Evolutionary conservation across 2,888 invertebrate species (phyloP), one percentile per base, ranked within the genome.

Genomic region (Euspilapteryx auroguttella): DNA sequence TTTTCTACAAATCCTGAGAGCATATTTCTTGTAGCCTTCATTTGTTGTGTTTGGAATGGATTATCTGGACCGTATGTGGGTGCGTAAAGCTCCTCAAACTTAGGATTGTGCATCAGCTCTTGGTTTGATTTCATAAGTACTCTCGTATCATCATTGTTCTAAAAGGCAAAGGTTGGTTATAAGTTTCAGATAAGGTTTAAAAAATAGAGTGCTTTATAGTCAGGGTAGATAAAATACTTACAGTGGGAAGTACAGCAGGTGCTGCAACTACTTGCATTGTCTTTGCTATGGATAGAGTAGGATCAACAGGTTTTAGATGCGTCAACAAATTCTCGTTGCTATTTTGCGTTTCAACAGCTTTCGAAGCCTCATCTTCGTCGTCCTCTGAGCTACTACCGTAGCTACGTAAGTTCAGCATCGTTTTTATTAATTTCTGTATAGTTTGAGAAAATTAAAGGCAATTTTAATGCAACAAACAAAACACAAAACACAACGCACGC

Each of bases 1-100:
- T 88, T 86, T 52, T 99, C 99, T 0, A 96, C 91, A 65, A 83
- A 95, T 1, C 99, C 99, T 0, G 97, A 87, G 8, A 98, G 69
- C 44, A 89, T 95, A 54, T 99, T 99, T 50, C 93, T 87, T 4
- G 81, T 78, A 0, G 96, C 90, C 37, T 80, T 83, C 73, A 94
- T 89, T 48, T 95, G 94, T 47, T 89, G 85, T 0, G 95, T 94
- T 62, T 90, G 86, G 51, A 89, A 92, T 0, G 98, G 98, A 68
- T 98, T 95, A 40, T 85, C 85, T 0, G 98, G 98, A 0, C 98
- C 98, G 26, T 88, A 82, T 35, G 87, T 81, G 0, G 97, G 95
- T 3, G 95, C 90, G 75, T 87, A 99, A 2, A 99, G 73, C 52
- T 98, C 94, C 31, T 98, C 96, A 62, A 83, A 97, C 49, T 88